These are phyloP conservation scores for Neodiprion lecontei DNA, from an alignment of 1,140 invertebrate species.

Conservation along the genomic window DNA sequence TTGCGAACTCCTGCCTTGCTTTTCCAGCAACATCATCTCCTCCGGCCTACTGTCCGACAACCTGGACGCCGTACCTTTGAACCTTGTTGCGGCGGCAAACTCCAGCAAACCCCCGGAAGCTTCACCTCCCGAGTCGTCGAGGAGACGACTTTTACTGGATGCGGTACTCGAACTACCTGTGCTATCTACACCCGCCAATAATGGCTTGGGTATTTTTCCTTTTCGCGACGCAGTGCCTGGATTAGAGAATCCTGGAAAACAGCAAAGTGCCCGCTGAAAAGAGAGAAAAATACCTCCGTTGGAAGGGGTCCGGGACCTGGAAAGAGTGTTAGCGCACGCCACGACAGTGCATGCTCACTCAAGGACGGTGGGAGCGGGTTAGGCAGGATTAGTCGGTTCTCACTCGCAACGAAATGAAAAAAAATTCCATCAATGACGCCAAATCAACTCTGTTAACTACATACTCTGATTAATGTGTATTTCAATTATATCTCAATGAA, in stretches of 20 bases:
- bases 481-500: conserved; percentile 5
- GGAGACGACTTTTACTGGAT: conserved; percentile 62
- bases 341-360: conserved; percentile 59
- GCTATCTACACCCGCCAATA: conserved; percentile 76
- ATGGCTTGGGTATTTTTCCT: conserved; percentile 82
- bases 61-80: conserved; percentile 55
- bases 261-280: conserved; percentile 81
- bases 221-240: conserved; percentile 80
- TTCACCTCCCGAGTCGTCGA: conserved; percentile 60
- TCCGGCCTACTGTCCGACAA: conserved; percentile 63
- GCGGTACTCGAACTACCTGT: conserved; percentile 59
- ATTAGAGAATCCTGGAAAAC: conserved; percentile 88
- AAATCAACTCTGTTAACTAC: conserved; percentile 25
- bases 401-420: conserved; percentile 22
- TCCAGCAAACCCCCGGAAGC: conserved; percentile 53
- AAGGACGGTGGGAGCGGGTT: conserved; percentile 11
- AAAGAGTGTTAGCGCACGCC: conserved; percentile 59
- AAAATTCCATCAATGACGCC: conserved; percentile 24
- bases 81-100: conserved; percentile 49
- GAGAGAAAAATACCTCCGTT: conserved; percentile 64
- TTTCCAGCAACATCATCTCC: conserved; percentile 77
- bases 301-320: conserved; percentile 61
- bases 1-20: conserved; percentile 78
- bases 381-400: conserved; percentile 29
- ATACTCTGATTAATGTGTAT: conserved; percentile 21